Evolutionary conservation across 2,113 vertebrate species (phyloP).

Genomic region (Sus scrofa): DNA sequence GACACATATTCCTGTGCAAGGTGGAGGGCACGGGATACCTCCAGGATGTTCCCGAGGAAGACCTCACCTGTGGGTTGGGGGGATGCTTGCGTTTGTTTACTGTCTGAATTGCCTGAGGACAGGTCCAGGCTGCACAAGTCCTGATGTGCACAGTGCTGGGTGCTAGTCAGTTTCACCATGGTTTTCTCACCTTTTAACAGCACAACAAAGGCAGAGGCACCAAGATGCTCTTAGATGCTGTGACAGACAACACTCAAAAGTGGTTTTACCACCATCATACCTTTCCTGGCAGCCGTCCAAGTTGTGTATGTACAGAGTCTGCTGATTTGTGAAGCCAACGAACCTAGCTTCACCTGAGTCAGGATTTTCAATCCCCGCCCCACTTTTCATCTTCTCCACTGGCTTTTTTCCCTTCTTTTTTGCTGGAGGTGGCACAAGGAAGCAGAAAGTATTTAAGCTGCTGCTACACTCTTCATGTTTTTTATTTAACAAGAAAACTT

Average conservation of each 20-base stretch:
- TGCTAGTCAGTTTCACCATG: background rate
- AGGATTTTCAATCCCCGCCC: accelerated
- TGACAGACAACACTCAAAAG: accelerated
- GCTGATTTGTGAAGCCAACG: background rate
- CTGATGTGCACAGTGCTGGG: accelerated
- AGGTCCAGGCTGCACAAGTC: accelerated
- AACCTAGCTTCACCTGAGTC: background rate
- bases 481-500: constrained; percentile 77
- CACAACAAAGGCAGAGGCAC: background rate
- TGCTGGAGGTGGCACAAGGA: background rate
- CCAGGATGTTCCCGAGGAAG: background rate
- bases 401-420: background rate
- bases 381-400: background rate
- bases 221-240: accelerated
- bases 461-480: background rate
- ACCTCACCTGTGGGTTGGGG: background rate
- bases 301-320: background rate
- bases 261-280: background rate
- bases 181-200: background rate
- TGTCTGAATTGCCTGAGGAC: accelerated
- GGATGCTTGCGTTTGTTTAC: background rate
- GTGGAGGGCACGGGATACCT: background rate
- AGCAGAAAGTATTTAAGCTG: constrained; percentile 45
- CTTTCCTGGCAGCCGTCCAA: accelerated
- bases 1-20: too few species aligned